These are phyloP conservation scores for Dolichopus griseipennis DNA, from an alignment of 2,888 invertebrate species.

Conservation along the genomic window DNA sequence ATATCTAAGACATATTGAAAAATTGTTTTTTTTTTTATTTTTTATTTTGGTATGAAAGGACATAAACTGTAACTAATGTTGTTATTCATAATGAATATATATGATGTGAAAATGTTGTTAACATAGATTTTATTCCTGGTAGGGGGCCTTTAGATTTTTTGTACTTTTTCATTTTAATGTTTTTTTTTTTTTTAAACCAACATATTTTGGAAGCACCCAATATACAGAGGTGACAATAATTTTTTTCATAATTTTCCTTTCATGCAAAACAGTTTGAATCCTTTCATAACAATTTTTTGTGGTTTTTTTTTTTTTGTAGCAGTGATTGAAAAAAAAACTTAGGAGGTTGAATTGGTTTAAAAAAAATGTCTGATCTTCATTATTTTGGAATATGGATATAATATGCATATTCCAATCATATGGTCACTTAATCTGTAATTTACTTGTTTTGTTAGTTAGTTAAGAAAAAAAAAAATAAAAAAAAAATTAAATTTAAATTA, in stretches of 20 bases:
- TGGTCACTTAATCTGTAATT: neutral
- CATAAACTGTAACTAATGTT: conserved; percentile 1
- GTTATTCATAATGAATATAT: conserved; percentile 4
- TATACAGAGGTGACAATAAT: conserved; percentile 3
- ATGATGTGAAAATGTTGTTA: conserved; percentile 4
- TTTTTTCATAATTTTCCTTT: neutral
- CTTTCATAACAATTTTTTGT: neutral
- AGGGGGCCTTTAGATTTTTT: neutral
- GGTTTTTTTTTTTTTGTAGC: too few species aligned
- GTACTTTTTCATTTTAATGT: neutral
- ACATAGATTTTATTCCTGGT: neutral
- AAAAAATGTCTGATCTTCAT: neutral
- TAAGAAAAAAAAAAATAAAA: neutral
- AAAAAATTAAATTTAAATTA: neutral
- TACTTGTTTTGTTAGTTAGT: neutral
- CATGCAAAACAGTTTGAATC: conserved; percentile 6
- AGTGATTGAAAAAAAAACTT: neutral
- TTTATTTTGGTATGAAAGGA: neutral
- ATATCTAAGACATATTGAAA: too few species aligned
- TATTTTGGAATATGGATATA: neutral
- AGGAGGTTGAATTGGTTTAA: neutral
- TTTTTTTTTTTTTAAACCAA: too few species aligned
- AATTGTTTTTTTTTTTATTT: neutral
- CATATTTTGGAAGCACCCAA: neutral
- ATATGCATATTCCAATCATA: neutral